phyloP scores from a whole-genome alignment of 2,113 vertebrate species.

The Trichechus manatus region DNA sequence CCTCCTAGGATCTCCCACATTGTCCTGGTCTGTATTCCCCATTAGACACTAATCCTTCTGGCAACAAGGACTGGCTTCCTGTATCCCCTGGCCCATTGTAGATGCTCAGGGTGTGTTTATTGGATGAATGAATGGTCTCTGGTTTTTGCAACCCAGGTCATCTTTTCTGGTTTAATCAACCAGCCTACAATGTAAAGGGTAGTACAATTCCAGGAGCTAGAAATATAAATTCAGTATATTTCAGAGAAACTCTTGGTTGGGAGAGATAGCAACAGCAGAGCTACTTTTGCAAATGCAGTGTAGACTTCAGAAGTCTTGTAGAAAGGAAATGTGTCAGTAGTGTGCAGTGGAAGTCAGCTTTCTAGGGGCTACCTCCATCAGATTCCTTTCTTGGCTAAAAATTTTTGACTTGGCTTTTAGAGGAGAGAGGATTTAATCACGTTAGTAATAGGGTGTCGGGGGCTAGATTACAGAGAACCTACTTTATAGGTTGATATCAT shows the following conservation, averaged over 20 bases:
- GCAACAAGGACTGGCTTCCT: neutral
- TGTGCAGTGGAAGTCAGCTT: neutral
- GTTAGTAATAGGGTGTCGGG: neutral
- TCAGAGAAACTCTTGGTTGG: neutral
- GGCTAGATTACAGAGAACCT: neutral
- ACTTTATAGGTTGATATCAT: neutral
- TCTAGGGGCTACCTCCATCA: neutral
- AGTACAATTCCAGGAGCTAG: neutral
- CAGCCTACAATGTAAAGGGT: neutral
- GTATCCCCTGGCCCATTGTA: neutral
- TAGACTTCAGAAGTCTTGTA: neutral
- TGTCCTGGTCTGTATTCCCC: neutral
- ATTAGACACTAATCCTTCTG: neutral
- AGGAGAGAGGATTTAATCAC: neutral
- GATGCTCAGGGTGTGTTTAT: neutral
- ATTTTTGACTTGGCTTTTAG: neutral
- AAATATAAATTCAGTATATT: neutral
- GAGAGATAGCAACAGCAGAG: neutral
- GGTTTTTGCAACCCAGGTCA: neutral
- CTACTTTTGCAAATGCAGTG: neutral
- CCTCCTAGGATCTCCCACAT: too few species aligned
- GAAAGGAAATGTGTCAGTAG: neutral
- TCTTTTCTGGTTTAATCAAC: neutral
- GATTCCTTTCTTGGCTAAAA: neutral
- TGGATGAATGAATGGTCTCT: neutral